Conservation (phyloP, 2,888 invertebrate genomes). For the Lingula anatina region DNA sequence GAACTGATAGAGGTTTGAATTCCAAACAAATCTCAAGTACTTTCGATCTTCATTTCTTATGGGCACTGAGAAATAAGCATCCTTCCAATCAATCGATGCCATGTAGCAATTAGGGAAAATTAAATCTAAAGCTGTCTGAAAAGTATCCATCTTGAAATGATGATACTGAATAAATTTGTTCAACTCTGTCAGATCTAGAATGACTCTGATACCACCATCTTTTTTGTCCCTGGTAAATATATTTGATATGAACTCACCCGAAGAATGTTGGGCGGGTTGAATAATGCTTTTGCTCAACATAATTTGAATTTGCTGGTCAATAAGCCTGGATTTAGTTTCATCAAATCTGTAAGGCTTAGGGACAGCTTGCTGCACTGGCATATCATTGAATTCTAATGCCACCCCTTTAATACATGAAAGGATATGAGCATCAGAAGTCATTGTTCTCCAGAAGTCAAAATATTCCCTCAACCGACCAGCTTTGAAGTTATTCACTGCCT, state of each 20-base stretch:
- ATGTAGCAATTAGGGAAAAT: background rate
- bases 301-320: too few relatives aligned
- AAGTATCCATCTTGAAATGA: background rate
- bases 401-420: background rate
- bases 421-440: background rate
- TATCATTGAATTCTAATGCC: background rate
- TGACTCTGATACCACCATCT: background rate
- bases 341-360: background rate
- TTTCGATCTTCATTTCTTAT: background rate
- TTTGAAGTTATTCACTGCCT: background rate
- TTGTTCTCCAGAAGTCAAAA: conserved; percentile 1
- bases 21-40: background rate
- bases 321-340: too few relatives aligned
- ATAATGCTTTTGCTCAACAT: too few relatives aligned
- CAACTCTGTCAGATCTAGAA: background rate
- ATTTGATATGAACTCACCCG: background rate
- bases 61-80: background rate
- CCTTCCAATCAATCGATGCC: background rate
- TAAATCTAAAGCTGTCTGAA: background rate
- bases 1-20: background rate
- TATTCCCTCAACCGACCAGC: conserved; percentile 1
- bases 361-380: background rate
- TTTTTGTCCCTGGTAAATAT: background rate
- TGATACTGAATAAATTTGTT: background rate
- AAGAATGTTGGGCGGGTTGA: too few relatives aligned